These are phyloP conservation scores for Whitmania pigra DNA, from an alignment of 1,140 invertebrate species.

Conservation along the genomic window DNA sequence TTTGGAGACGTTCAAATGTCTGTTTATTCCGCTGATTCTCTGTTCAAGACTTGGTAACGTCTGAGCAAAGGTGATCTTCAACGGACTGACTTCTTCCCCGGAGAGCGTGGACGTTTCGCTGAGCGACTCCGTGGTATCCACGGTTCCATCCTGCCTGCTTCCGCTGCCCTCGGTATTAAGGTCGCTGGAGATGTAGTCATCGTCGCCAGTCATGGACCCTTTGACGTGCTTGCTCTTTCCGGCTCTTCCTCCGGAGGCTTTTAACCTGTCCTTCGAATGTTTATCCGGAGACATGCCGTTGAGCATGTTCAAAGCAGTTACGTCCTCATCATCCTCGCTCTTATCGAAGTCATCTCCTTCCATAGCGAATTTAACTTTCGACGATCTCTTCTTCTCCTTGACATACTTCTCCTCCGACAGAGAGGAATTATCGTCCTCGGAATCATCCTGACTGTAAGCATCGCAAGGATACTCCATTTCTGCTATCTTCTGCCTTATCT, in stretches of 20 bases:
- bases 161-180: neutral
- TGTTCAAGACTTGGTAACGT: neutral
- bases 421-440: neutral
- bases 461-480: neutral
- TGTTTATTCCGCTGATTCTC: neutral
- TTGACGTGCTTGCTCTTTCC: neutral
- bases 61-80: neutral
- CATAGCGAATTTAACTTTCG: neutral
- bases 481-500: neutral
- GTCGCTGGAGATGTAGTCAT: neutral
- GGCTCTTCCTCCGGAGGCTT: neutral
- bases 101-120: neutral
- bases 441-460: neutral
- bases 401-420: no score
- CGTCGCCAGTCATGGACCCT: neutral
- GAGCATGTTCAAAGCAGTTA: neutral
- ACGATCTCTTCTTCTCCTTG: neutral
- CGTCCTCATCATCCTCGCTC: conserved; percentile 5
- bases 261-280: neutral
- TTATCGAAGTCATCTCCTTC: neutral
- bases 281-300: neutral
- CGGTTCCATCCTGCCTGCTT: neutral
- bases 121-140: neutral
- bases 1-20: neutral
- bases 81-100: neutral